Evolutionary conservation across 2,888 invertebrate genomes (phyloP).

Genomic region (Patella pellucida): DNA sequence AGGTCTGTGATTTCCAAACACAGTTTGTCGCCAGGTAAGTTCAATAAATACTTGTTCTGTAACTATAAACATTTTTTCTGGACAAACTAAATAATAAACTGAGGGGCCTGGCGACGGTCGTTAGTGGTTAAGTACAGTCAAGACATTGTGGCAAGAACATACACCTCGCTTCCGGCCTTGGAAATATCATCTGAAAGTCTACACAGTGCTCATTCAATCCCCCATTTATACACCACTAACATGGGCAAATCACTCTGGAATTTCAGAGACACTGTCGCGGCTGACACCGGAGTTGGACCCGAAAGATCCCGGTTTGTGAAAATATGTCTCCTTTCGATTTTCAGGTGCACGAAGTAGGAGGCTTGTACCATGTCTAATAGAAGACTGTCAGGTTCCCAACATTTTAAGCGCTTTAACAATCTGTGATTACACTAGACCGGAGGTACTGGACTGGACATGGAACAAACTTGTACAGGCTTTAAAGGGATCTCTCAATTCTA

Average conservation of each 20-base stretch:
- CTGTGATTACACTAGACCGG: constrained; percentile 58
- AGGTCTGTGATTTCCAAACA: constrained; percentile 83
- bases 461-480: constrained; percentile 86
- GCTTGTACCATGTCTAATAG: constrained; percentile 60
- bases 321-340: neutral
- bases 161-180: too few relatives aligned
- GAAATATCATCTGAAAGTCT: too few relatives aligned
- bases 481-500: constrained; percentile 78
- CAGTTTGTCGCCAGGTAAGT: constrained; percentile 79
- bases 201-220: neutral
- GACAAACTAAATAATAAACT: too few relatives aligned
- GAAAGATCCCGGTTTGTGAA: too few relatives aligned
- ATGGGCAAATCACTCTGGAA: too few relatives aligned
- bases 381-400: constrained; percentile 48
- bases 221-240: neutral
- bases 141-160: too few relatives aligned
- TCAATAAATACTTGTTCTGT: neutral
- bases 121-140: too few relatives aligned
- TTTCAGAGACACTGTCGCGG: too few relatives aligned
- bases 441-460: constrained; percentile 75
- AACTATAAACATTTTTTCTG: too few relatives aligned
- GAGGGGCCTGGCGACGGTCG: too few relatives aligned
- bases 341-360: constrained; percentile 61
- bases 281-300: too few relatives aligned
- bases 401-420: constrained; percentile 54